Percentiles rank a stretch among this genome's conserved stretches.
phyloP scores from a whole-genome alignment of 1,140 invertebrate genomes.

The Apis cerana region DNA sequence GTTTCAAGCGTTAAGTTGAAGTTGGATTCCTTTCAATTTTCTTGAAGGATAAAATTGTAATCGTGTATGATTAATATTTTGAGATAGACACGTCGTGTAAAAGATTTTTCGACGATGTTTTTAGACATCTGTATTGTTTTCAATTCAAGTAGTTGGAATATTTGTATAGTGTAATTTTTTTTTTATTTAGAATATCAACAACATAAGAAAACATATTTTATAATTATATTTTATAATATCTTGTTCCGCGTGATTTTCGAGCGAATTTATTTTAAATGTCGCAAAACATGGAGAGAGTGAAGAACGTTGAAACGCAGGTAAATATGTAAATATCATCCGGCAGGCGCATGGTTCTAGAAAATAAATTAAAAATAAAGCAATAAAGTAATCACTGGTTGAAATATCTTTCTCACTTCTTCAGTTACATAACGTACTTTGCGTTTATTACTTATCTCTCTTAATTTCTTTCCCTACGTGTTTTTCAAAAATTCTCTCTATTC shows the following conservation, averaged over 20 bases:
- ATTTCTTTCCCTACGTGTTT: not conserved
- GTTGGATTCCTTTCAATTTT: too few species aligned
- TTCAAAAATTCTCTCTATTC: not conserved
- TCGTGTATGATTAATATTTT: too few species aligned
- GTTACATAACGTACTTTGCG: not conserved
- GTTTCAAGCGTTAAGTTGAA: too few species aligned
- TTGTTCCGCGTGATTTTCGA: not conserved
- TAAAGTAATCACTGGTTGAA: not conserved
- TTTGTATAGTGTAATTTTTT: too few species aligned
- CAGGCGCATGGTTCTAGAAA: not conserved
- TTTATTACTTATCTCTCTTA: not conserved
- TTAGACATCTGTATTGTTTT: too few species aligned
- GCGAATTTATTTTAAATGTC: constrained; percentile 11
- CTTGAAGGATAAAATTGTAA: too few species aligned
- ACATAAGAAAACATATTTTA: not conserved
- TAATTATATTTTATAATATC: not conserved
- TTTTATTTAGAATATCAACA: too few species aligned
- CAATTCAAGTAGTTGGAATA: too few species aligned
- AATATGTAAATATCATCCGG: constrained; percentile 10
- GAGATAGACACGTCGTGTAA: too few species aligned
- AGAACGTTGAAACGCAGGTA: not conserved
- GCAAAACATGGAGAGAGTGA: not conserved
- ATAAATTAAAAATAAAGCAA: constrained; percentile 24
- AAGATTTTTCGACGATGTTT: too few species aligned
- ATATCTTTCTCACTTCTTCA: not conserved